Evolutionary conservation across 2,888 invertebrate species (phyloP).

Genomic region (Exocentrus adspersus): DNA sequence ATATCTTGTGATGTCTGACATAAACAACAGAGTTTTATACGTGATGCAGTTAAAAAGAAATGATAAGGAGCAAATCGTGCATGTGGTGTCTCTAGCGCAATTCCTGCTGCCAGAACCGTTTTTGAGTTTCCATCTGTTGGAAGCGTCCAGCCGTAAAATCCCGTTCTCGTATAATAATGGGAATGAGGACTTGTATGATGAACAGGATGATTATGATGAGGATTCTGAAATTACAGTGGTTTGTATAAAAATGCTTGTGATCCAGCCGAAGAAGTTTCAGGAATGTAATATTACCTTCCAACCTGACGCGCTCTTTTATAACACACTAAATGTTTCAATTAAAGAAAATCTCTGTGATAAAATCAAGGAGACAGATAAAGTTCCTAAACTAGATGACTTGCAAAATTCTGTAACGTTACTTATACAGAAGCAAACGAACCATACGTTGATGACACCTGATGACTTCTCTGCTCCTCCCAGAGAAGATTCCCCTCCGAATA

Average conservation of each 20-base stretch:
- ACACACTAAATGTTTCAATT: conserved; percentile 35
- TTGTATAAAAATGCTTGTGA: conserved; percentile 76
- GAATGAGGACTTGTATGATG: conserved; percentile 69
- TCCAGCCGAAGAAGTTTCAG: conserved; percentile 90
- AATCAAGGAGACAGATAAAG: conserved; percentile 45
- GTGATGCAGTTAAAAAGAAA: conserved; percentile 79
- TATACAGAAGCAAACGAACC: conserved; percentile 59
- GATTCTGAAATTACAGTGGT: conserved; percentile 65
- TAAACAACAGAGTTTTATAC: conserved; percentile 77
- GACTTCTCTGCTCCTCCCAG: conserved; percentile 79
- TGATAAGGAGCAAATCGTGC: conserved; percentile 70
- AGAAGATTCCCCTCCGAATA: conserved; percentile 55
- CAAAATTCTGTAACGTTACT: conserved; percentile 59
- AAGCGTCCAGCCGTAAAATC: conserved; percentile 71
- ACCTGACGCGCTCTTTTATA: conserved; percentile 52
- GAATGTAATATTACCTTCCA: conserved; percentile 65
- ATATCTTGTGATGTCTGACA: conserved; percentile 89
- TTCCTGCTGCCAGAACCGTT: conserved; percentile 89
- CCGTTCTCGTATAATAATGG: conserved; percentile 62
- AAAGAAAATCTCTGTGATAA: conserved; percentile 21
- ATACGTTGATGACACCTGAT: conserved; percentile 89
- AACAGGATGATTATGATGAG: conserved; percentile 69
- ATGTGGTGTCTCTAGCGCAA: conserved; percentile 82
- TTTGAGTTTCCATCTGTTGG: conserved; percentile 87
- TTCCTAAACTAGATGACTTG: conserved; percentile 58